phyloP scores from a whole-genome alignment of 2,797 vertebrate genomes.

The Lithobates pipiens region DNA sequence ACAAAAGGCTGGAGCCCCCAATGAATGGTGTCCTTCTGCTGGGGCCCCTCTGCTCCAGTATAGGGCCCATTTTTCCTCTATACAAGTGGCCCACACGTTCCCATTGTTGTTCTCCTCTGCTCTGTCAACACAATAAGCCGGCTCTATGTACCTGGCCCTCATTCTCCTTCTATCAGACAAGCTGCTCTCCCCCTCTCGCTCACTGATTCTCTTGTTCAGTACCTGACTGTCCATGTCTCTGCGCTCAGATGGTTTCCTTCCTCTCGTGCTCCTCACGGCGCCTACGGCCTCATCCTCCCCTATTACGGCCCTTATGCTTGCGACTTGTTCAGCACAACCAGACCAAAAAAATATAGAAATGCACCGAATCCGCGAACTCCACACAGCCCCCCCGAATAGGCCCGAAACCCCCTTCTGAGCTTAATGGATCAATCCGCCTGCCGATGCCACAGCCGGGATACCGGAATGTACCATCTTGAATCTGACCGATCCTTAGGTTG shows the following conservation, averaged over 20 bases:
- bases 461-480: constrained; percentile 57
- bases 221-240: constrained; percentile 61
- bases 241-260: constrained; percentile 27
- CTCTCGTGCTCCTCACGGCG: constrained; percentile 28
- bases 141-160: background rate
- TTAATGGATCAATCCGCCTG: constrained; percentile 62
- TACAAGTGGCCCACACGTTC: background rate
- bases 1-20: background rate
- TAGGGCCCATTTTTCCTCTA: background rate
- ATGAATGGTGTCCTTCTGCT: background rate
- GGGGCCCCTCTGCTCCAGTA: background rate
- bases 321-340: background rate
- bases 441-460: constrained; percentile 55
- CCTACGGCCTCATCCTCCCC: constrained; percentile 47
- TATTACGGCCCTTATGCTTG: background rate
- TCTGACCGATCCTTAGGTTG: constrained; percentile 59
- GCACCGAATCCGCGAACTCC: background rate
- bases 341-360: background rate
- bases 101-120: background rate
- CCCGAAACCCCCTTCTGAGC: constrained; percentile 32
- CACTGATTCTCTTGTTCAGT: constrained; percentile 27
- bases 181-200: background rate
- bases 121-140: background rate
- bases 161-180: background rate
- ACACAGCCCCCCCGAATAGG: background rate